These are phyloP conservation scores for Cyanistes caeruleus DNA, from an alignment of 2,113 vertebrate genomes.

Conservation along the genomic window DNA sequence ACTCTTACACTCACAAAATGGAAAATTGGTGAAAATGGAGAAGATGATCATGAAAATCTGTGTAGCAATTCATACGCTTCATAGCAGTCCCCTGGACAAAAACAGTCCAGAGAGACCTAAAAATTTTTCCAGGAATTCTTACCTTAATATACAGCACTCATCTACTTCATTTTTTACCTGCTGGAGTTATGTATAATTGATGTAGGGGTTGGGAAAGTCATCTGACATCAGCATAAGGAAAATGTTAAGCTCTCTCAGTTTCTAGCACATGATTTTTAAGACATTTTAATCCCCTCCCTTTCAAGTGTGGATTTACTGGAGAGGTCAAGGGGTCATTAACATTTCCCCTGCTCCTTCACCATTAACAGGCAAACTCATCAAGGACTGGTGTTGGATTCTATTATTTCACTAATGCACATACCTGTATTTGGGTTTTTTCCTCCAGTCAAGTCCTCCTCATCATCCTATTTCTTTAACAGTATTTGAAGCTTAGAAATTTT, in stretches of 20 bases:
- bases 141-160: background rate
- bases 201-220: background rate
- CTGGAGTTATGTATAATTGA: background rate
- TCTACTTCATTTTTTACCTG: background rate
- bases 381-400: background rate
- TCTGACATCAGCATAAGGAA: background rate
- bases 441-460: background rate
- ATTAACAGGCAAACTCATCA: background rate
- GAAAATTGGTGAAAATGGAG: background rate
- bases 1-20: background rate
- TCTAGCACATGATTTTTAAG: constrained; percentile 14
- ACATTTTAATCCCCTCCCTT: constrained; percentile 26
- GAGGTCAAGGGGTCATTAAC: background rate
- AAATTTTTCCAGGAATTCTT: background rate
- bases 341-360: background rate
- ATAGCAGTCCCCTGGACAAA: background rate
- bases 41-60: background rate
- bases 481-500: background rate
- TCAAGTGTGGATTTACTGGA: constrained; percentile 9
- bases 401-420: background rate
- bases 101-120: background rate
- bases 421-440: background rate
- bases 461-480: background rate
- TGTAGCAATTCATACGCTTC: background rate
- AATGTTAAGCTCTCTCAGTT: background rate